phyloP scores from a whole-genome alignment of 2,888 invertebrate genomes.

The Exephanes ischioxanthus region DNA sequence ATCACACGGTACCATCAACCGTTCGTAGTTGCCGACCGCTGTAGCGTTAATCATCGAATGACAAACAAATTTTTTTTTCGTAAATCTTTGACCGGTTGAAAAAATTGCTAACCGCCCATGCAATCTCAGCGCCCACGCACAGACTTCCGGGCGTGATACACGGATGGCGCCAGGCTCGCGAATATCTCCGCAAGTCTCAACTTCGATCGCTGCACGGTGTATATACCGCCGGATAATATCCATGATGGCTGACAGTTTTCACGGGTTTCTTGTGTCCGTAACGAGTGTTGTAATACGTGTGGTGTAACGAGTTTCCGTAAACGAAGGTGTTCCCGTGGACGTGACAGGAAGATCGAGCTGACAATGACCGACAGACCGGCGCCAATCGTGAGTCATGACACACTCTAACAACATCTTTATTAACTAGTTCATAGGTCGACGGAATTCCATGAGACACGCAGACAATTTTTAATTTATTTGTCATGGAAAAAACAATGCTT shows the following conservation, averaged over 20 bases:
- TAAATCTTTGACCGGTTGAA: not conserved
- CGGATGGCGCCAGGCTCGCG: constrained; percentile 62
- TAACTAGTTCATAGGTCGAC: constrained; percentile 58
- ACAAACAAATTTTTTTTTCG: not conserved
- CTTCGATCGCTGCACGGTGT: constrained; percentile 60
- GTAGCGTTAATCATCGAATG: not conserved
- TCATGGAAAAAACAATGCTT: not conserved
- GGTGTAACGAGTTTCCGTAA: constrained; percentile 53
- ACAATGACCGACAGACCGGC: constrained; percentile 76
- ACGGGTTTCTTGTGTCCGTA: constrained; percentile 61
- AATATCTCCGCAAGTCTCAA: constrained; percentile 28
- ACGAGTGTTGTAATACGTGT: constrained; percentile 49
- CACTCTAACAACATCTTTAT: constrained; percentile 62
- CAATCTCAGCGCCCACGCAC: not conserved
- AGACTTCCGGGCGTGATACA: not conserved
- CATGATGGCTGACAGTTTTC: constrained; percentile 73
- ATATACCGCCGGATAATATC: constrained; percentile 57
- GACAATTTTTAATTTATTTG: not conserved
- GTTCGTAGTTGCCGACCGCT: not conserved
- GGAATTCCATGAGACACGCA: constrained; percentile 36
- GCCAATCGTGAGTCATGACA: constrained; percentile 78
- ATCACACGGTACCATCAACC: not conserved
- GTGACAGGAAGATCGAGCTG: constrained; percentile 56
- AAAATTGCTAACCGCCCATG: constrained; percentile 29
- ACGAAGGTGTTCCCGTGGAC: constrained; percentile 11